Base-by-base conservation (phyloP, 1,140 invertebrate genomes). In the Brachionus paranguensis region DNA sequence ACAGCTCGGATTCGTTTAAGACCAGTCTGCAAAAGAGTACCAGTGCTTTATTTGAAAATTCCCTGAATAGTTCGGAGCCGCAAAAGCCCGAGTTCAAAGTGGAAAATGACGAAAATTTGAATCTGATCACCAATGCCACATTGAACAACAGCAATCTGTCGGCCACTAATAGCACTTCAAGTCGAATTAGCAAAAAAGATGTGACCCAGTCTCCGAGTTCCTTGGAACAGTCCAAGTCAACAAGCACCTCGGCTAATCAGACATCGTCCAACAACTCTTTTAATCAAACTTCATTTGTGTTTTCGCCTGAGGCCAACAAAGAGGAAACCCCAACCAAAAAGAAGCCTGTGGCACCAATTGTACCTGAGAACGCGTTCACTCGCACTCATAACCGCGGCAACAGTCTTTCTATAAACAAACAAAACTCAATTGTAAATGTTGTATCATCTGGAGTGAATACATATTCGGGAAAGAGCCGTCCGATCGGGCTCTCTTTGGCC, bases 11-110 rank as follows among this genome's bases (percentile, higher is more conserved):
- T 5, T 76, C 72, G 7, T 27, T 29, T n/a, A 76, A 76, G 47
- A 68, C 78, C 4, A 81, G 78, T 17, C 2, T 81, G 17, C 53
- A 81, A 68, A 81, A 81, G 64, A 68, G 53, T 47, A 10, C 14
- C 17, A 81, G 78, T 47, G 78, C 2, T 20, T 27, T 81, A 3
- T 81, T 81, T 27, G 78, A 81, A 27, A 81, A 68, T 45, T 81
- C 78, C 1, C 14, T 81, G 12, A 81, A 81, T 47, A n/a, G 27
- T 7, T 81, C 53, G 1, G 78, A 81, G 20, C n/a, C 50, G 8
- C 53, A 81, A 37, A 60, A 81, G 41, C 8, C 47, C 6, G 78
- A 60, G 0, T 64, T 45, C 24, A 43, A n/a, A 24, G 12, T 76
- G 10, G 72, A 76, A 5, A 76, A 76, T 24, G 72, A 76, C 1